Base-by-base conservation (phyloP, 2,113 vertebrate species). In the Perca fluviatilis region DNA sequence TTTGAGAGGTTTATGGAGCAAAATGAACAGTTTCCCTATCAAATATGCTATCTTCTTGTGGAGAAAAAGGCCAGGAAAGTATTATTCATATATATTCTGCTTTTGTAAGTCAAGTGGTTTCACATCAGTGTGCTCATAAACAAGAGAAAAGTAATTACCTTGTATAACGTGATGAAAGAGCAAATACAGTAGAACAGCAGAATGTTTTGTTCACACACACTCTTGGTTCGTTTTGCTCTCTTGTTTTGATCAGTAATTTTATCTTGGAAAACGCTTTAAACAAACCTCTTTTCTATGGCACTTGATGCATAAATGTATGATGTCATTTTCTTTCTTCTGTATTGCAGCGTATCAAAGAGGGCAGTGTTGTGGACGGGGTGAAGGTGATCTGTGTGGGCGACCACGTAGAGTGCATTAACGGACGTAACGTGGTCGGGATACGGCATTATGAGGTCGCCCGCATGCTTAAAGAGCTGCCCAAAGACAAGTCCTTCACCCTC, bases 371-470 rank as follows among this genome's bases (percentile, higher is more conserved):
- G 86, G 97, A 99, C 84, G 86, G 92, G 46, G 95, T 95, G 79
- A 99, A 98, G 95, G 95, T 92, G 0, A 86, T 99, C 92, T 96
- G 92, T 0, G 96, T 97, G 53, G 98, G 98, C 9, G 98, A 99
- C 90, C 98, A 99, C 80, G 96, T 99, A 57, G 96, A 98, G 90
- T 95, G 94, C 82, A 97, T 99, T 62, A 99, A 99, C 50, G 98
- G 97, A 67, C 95, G 86, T 66, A 95, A 96, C 65, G 95, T 99
- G 0, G 92, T 97, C 2, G 95, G 96, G 13, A 93, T 92, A 30
- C 95, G 97, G 66, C 98, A 99, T 83, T 98, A 95, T 33, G 97
- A 99, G 91, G 97, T 99, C 60, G 98, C 98, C 61, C 97, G 95
- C 88, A 98, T 97, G 97, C 94, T 99, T 6, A 99, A 97, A 85